Conservation (phyloP, 2,888 invertebrate genomes). For the Drosophila antonietae region DNA sequence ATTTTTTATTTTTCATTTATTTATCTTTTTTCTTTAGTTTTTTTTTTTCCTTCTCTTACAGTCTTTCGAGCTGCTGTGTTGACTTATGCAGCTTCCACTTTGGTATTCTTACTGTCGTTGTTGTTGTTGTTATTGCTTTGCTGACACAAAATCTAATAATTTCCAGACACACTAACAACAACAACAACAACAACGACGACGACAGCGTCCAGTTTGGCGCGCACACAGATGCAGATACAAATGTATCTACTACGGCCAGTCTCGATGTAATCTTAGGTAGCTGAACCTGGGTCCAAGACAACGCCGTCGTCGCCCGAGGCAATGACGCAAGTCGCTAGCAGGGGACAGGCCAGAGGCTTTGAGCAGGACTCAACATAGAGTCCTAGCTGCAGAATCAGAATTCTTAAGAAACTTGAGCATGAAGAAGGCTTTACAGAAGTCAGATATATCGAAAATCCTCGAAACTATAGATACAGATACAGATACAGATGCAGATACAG, state of each 20-base stretch:
- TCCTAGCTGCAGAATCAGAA: conserved; percentile 50
- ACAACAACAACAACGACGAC: conserved; percentile 33
- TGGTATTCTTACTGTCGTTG: conserved; percentile 28
- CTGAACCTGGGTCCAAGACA: conserved; percentile 42
- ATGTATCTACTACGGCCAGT: conserved; percentile 46
- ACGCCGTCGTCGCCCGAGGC: background rate
- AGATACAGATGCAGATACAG: too few relatives aligned
- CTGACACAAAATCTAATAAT: conserved; percentile 68
- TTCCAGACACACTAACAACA: conserved; percentile 52
- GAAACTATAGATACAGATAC: too few relatives aligned
- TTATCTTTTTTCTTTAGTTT: conserved; percentile 25
- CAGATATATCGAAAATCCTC: background rate
- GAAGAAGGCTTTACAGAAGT: background rate
- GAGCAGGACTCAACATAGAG: conserved; percentile 57
- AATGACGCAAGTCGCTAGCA: background rate
- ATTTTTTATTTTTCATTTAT: conserved; percentile 39
- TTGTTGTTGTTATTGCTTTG: conserved; percentile 39
- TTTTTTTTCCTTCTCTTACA: conserved; percentile 9
- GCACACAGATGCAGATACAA: conserved; percentile 41
- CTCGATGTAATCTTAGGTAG: conserved; percentile 44
- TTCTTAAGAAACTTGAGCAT: conserved; percentile 1
- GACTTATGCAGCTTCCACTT: conserved; percentile 69
- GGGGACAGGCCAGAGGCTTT: background rate
- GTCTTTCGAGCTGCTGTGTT: conserved; percentile 39
- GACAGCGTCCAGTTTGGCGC: conserved; percentile 62